These are phyloP conservation scores for Sinohyriopsis cumingii DNA, from an alignment of 2,888 invertebrate genomes.

Conservation along the genomic window DNA sequence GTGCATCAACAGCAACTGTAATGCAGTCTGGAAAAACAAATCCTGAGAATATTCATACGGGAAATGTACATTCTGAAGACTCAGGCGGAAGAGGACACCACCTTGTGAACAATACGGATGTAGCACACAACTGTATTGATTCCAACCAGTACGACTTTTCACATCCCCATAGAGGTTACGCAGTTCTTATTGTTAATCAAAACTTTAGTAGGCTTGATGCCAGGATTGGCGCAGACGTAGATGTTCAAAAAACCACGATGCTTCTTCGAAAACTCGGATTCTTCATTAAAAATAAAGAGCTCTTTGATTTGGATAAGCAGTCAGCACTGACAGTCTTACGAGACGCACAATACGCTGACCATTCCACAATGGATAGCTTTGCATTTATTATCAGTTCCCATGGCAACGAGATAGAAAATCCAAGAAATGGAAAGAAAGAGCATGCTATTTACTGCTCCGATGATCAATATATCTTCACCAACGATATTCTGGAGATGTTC, in stretches of 20 bases:
- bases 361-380: slow-evolving; percentile 30
- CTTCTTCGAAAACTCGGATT: slow-evolving; percentile 29
- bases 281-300: slow-evolving; percentile 8
- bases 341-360: slow-evolving; percentile 15
- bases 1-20: too few relatives aligned
- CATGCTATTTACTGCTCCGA: slow-evolving; percentile 35
- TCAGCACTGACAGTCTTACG: slow-evolving; percentile 18
- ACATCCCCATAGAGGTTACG: slow-evolving; percentile 20
- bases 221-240: slow-evolving; percentile 27
- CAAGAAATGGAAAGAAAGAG: slow-evolving; percentile 17
- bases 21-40: too few relatives aligned
- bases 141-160: slow-evolving; percentile 25
- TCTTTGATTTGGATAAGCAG: slow-evolving; percentile 18
- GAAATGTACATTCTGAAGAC: too few relatives aligned
- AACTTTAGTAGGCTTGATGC: slow-evolving; percentile 10
- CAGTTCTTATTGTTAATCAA: slow-evolving; percentile 31
- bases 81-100: too few relatives aligned
- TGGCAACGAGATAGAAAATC: slow-evolving; percentile 24
- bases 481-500: slow-evolving; percentile 35
- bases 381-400: slow-evolving; percentile 33
- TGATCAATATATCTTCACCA: slow-evolving; percentile 28
- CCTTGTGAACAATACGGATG: too few relatives aligned
- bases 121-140: too few relatives aligned
- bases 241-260: slow-evolving; percentile 23
- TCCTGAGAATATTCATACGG: too few relatives aligned